Evolutionary conservation across 2,797 vertebrate genomes (phyloP).

Genomic region (Vireo griseus): DNA sequence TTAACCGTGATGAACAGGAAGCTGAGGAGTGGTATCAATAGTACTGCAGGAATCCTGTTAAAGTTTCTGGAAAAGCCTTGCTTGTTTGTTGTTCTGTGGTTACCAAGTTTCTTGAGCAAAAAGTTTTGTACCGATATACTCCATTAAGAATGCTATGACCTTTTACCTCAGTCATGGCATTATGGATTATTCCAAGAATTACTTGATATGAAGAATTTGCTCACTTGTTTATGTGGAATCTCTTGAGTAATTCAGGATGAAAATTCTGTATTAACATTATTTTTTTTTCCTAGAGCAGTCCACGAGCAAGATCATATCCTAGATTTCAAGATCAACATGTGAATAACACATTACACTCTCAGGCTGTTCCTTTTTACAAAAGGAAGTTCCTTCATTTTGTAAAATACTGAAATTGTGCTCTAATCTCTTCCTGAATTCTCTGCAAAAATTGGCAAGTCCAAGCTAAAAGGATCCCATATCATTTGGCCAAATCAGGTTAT

Average conservation of each 20-base stretch:
- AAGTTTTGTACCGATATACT: neutral
- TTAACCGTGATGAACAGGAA: neutral
- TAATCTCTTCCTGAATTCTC: constrained; percentile 23
- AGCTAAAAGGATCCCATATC: neutral
- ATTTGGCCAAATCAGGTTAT: neutral
- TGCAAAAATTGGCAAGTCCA: neutral
- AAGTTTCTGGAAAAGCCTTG: neutral
- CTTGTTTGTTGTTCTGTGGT: neutral
- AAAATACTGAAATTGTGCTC: neutral
- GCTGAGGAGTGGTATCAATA: neutral
- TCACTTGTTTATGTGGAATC: neutral
- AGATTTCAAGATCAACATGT: constrained; percentile 22
- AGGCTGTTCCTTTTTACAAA: too few species aligned
- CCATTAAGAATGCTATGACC: neutral
- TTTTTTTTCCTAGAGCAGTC: neutral
- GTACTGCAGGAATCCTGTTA: neutral
- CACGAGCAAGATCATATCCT: neutral
- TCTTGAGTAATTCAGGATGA: constrained; percentile 19
- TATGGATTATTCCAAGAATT: neutral
- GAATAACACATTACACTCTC: neutral
- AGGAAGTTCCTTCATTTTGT: neutral
- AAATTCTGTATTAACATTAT: neutral
- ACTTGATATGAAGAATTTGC: neutral
- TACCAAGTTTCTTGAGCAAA: constrained; percentile 11
- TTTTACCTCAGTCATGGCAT: neutral